Base-by-base conservation (phyloP, 2,888 invertebrate genomes). In the Nycteola revayana region DNA sequence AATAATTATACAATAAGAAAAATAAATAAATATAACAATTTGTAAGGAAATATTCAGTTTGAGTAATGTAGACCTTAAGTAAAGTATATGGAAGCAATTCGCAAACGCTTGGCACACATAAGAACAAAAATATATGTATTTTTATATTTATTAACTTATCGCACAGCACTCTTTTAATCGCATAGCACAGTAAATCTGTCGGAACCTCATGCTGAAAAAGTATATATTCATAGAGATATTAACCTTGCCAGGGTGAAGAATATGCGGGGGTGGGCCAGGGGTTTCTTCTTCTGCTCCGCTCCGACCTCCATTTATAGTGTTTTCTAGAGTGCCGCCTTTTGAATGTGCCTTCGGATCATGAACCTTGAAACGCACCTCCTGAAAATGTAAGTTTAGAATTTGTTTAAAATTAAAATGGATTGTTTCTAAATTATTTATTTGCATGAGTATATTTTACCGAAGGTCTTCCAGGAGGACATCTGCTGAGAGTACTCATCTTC, bases 361-460 rank as follows among this genome's bases (percentile, higher is more conserved):
- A 55, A 96, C 96, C 91, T 97, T 97, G 91, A 95, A 97, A 78
- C 96, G 94, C 86, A 97, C 96, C 93, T 96, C 96, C 96, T 96
- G 94, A 90, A 81, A 74, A n/a, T n/a, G n/a, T n/a, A n/a, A n/a
- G n/a, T n/a, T n/a, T n/a, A n/a, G n/a, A 36, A 24, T 27, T 28
- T n/a, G 25, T 33, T 21, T 23, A 11, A 28, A 24, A 28, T 8
- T 17, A 9, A 11, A 7, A 8, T 5, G 10, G 27, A 10, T 38
- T 14, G 14, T 14, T 14, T 14, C 14, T 14, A 14, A 3, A 3
- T 5, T 14, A 14, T 14, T 14, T 14, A 14, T 14, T 3, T 14
- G 14, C 5, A 14, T 14, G 14, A 2, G 14, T 14, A 14, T 14
- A 39, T 51, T 77, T 72, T 77, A 89, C 89, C 65, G 89, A 89